phyloP scores from a whole-genome alignment of 2,797 vertebrate species.

The Phataginus tetradactyla region DNA sequence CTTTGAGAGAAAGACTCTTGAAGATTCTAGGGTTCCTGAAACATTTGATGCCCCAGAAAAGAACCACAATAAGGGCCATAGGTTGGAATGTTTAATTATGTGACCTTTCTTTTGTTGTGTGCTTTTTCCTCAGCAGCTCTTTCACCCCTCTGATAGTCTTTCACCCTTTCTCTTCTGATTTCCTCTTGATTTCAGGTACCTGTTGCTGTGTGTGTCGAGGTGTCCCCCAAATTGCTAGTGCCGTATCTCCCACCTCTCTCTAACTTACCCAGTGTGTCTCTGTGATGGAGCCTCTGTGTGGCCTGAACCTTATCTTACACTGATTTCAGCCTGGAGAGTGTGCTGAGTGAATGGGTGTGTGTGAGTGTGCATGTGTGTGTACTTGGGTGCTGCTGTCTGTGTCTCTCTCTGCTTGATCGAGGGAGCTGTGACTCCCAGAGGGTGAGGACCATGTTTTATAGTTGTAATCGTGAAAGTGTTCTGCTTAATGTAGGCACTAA shows the following conservation, averaged over 20 bases:
- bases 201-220: constrained; percentile 63
- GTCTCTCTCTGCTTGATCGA: neutral
- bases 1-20: constrained; percentile 27
- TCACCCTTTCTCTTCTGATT: constrained; percentile 99
- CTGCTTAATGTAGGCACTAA: neutral
- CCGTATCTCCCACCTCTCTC: constrained; percentile 11
- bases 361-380: neutral
- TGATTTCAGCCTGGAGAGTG: constrained; percentile 58
- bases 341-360: neutral
- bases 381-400: neutral
- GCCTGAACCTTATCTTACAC: constrained; percentile 47
- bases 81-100: neutral
- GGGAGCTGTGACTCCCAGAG: neutral
- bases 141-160: constrained; percentile 97
- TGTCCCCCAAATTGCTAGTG: constrained; percentile 42
- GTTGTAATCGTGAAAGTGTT: neutral
- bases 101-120: constrained; percentile 79
- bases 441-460: neutral
- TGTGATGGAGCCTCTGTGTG: constrained; percentile 61
- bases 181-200: constrained; percentile 88
- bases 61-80: neutral
- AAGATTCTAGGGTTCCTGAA: constrained; percentile 16
- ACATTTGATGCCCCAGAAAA: constrained; percentile 32
- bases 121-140: constrained; percentile 92
- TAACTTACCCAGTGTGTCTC: constrained; percentile 63